Conservation (phyloP, 2,113 vertebrate species). For the Proteles cristata region DNA sequence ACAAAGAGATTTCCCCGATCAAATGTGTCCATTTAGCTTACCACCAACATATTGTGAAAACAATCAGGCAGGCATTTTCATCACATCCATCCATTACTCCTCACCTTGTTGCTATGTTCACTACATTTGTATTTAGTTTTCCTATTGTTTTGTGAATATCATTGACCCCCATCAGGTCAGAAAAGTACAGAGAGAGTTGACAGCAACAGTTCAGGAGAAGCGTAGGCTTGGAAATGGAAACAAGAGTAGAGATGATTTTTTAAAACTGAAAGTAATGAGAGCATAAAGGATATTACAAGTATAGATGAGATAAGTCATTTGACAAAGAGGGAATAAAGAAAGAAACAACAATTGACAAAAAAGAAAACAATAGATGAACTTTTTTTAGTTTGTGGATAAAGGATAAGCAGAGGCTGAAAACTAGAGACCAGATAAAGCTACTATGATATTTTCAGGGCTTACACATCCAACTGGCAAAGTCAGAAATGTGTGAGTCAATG, state of each 20-base stretch:
- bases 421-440: not conserved
- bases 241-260: not conserved
- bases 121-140: not conserved
- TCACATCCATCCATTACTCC: not conserved
- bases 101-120: not conserved
- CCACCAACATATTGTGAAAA: not conserved
- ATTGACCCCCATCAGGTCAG: not conserved
- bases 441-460: not conserved
- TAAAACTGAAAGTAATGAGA: slow-evolving; percentile 44
- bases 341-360: slow-evolving; percentile 19
- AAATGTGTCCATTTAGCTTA: not conserved
- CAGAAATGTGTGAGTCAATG: not conserved
- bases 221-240: not conserved
- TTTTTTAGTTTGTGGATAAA: slow-evolving; percentile 40
- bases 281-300: slow-evolving; percentile 29
- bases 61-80: not conserved
- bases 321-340: slow-evolving; percentile 41
- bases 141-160: slow-evolving; percentile 6
- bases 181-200: slow-evolving; percentile 6
- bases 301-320: slow-evolving; percentile 31
- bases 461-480: not conserved
- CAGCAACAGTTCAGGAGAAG: not conserved
- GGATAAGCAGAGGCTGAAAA: slow-evolving; percentile 5
- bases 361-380: not conserved
- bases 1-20: not conserved